Percentiles rank a stretch among this genome's conserved stretches.
phyloP scores from a whole-genome alignment of 2,888 invertebrate genomes.

The Schrankia costaestrigalis region DNA sequence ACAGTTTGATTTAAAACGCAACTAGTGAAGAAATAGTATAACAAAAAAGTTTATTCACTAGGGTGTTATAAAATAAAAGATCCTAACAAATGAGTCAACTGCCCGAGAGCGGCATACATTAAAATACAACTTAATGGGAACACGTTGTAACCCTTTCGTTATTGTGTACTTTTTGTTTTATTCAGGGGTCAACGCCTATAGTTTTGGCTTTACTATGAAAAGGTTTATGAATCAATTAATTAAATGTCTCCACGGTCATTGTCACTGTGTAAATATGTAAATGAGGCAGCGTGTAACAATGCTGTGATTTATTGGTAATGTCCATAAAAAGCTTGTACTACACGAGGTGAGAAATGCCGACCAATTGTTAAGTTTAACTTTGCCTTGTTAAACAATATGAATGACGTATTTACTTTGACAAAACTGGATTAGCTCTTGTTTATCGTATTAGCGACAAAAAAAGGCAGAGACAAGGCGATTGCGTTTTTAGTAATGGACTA shows the following conservation, averaged over 20 bases:
- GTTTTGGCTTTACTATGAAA: conserved; percentile 64
- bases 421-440: conserved; percentile 17
- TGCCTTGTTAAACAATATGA: conserved; percentile 43
- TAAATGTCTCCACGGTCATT: conserved; percentile 78
- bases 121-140: conserved; percentile 69
- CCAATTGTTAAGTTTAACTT: conserved; percentile 42
- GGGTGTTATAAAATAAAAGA: conserved; percentile 61
- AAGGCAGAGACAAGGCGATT: too few species aligned
- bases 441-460: too few species aligned
- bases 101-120: conserved; percentile 62
- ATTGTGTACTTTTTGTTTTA: conserved; percentile 69
- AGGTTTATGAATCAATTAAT: conserved; percentile 80
- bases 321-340: conserved; percentile 48
- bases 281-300: conserved; percentile 68
- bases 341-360: conserved; percentile 67
- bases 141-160: conserved; percentile 74
- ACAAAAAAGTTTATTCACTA: conserved; percentile 43
- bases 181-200: conserved; percentile 72
- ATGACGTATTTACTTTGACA: conserved; percentile 26
- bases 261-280: conserved; percentile 76
- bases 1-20: conserved; percentile 19
- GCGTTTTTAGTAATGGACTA: too few species aligned
- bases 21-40: conserved; percentile 32
- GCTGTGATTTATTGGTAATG: conserved; percentile 69
- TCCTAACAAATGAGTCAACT: conserved; percentile 68